These are phyloP conservation scores for Sebastes goodei DNA, from an alignment of 2,797 vertebrate genomes.

Conservation along the genomic window DNA sequence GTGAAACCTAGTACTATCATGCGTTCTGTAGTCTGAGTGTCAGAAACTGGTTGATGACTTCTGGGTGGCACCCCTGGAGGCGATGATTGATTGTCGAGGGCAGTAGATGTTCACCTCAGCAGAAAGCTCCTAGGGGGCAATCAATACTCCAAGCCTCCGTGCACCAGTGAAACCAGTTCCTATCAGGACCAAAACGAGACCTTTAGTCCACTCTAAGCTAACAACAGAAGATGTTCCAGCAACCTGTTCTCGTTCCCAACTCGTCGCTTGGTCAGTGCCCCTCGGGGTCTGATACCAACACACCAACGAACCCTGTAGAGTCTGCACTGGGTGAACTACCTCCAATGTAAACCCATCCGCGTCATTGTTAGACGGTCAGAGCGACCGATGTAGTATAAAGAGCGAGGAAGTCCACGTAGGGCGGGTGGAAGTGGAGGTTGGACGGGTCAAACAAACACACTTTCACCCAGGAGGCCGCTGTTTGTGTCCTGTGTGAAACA, in stretches of 20 bases:
- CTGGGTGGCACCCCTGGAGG: slow-evolving; percentile 55
- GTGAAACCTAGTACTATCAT: background rate
- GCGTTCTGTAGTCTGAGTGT: background rate
- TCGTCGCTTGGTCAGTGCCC: background rate
- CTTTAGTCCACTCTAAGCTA: background rate
- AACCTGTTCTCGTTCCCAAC: background rate
- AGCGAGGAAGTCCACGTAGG: background rate
- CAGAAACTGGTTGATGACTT: slow-evolving; percentile 39
- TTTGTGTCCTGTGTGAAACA: background rate
- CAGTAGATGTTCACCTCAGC: slow-evolving; percentile 73
- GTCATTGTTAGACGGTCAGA: background rate
- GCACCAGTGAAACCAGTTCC: slow-evolving; percentile 21
- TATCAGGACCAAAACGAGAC: slow-evolving; percentile 7
- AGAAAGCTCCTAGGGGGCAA: slow-evolving; percentile 55
- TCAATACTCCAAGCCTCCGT: slow-evolving; percentile 29
- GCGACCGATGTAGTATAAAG: background rate
- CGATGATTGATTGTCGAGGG: slow-evolving; percentile 67
- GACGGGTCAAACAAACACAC: background rate
- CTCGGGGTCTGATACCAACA: no score
- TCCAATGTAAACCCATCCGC: background rate
- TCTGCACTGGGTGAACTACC: no score
- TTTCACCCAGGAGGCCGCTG: background rate
- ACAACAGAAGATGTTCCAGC: background rate
- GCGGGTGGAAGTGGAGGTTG: background rate
- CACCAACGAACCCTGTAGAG: no score